Evolutionary conservation across 2,113 vertebrate species (phyloP).

Genomic region (Baryphthengus martii): DNA sequence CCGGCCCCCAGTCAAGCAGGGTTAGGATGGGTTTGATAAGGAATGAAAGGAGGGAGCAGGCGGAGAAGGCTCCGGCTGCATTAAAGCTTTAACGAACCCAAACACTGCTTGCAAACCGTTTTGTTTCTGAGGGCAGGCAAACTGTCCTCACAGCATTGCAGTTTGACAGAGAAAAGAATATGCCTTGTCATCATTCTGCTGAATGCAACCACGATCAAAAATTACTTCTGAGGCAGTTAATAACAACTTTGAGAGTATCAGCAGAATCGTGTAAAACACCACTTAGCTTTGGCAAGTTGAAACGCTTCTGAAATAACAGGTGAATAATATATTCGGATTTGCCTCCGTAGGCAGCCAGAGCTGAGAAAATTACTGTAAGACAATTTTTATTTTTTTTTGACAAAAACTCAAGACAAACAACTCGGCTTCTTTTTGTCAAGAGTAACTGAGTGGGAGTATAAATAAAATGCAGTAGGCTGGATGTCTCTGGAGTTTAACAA

Average conservation of each 20-base stretch:
- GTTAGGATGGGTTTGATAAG: not conserved
- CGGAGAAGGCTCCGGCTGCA: not conserved
- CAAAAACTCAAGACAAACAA: constrained; percentile 46
- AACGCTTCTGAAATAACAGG: constrained; percentile 51
- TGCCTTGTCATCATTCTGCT: constrained; percentile 51
- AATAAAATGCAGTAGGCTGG: constrained; percentile 47
- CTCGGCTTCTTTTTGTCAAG: constrained; percentile 35
- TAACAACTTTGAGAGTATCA: constrained; percentile 61
- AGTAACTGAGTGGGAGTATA: constrained; percentile 35
- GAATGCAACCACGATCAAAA: constrained; percentile 47
- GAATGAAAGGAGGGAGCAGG: not conserved
- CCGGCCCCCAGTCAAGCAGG: not conserved
- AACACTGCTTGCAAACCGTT: not conserved
- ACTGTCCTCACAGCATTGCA: not conserved
- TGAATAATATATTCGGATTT: constrained; percentile 55
- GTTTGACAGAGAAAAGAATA: constrained; percentile 4
- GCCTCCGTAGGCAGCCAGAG: constrained; percentile 38
- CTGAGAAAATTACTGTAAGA: constrained; percentile 55
- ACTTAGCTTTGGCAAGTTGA: constrained; percentile 54
- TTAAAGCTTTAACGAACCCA: not conserved
- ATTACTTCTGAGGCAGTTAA: constrained; percentile 53
- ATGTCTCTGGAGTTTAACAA: constrained; percentile 19
- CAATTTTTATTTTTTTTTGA: constrained; percentile 42
- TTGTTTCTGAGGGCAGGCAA: not conserved
- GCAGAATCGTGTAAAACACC: constrained; percentile 46